Evolutionary conservation across 2,797 vertebrate species (phyloP), one percentile per base, ranked within the genome.

Genomic region (Oceanodroma leucorhoa): DNA sequence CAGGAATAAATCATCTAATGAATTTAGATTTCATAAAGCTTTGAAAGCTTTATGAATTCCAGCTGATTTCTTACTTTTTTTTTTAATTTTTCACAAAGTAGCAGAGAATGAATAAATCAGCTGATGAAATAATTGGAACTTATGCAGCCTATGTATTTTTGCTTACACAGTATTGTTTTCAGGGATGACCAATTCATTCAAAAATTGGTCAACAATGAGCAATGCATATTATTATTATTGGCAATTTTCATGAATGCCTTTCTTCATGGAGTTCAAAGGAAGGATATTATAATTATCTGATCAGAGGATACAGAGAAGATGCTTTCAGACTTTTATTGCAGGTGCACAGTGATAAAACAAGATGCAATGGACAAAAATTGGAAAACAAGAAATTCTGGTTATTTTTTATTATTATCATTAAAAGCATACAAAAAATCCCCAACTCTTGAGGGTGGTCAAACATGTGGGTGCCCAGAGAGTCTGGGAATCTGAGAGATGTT

Each of bases 1-100:
- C n/a, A 73, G 54, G 71, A 93, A 93, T 78, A 88, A 88, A 80
- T 82, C 16, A 70, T 89, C 10, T 48, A 72, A 81, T 92, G 17
- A 75, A 78, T 87, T 90, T 81, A 73, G 48, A 67, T 82, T 88
- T 90, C 20, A 58, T 67, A 69, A 70, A 70, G n/a, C 43, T 82
- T 83, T 84, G 46, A 40, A 76, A 79, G 24, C 15, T 50, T 85
- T 81, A 65, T 87, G 61, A 90, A 83, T 90, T 92, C 41, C 70
- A 89, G 50, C 5, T 76, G 69, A 85, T 93, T 88, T 78, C 9
- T 89, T 64, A 19, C 4, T 34, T 51, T 36, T 19, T 30, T 26
- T 40, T 29, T 36, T 48, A 14, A 22, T 51, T 87, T 41, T 78
- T 57, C 34, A 62, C 7, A 48, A 61, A 73, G 24, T 30, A 61